Conservation (phyloP, 2,113 vertebrate species). For the Galemys pyrenaicus region DNA sequence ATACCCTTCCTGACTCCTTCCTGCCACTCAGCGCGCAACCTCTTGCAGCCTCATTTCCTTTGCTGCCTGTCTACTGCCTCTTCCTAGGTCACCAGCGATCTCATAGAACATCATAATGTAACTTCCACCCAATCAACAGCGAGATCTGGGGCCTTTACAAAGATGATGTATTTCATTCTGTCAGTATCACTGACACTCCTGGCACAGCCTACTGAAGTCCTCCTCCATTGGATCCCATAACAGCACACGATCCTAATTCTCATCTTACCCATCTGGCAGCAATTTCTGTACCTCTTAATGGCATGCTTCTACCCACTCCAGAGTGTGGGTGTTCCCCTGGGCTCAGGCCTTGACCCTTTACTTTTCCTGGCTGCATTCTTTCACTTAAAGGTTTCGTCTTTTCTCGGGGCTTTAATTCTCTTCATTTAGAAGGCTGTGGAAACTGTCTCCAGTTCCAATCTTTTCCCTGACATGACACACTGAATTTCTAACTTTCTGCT, state of each 20-base stretch:
- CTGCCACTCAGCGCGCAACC: not conserved
- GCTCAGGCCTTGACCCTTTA: not conserved
- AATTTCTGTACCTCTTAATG: not conserved
- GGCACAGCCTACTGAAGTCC: not conserved
- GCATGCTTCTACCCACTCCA: not conserved
- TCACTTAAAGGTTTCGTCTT: not conserved
- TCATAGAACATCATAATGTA: not conserved
- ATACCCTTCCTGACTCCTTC: not conserved
- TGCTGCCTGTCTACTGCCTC: not conserved
- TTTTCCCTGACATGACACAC: not conserved
- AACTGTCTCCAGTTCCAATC: not conserved
- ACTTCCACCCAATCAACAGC: not conserved
- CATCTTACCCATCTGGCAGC: conserved; percentile 58
- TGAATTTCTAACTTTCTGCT: not conserved
- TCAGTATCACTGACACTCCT: not conserved
- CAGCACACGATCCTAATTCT: not conserved
- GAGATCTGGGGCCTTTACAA: not conserved
- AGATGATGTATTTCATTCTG: not conserved
- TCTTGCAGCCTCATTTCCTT: not conserved
- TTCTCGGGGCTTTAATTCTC: conserved; percentile 30
- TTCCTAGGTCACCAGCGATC: not conserved
- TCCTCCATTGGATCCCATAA: conserved; percentile 24
- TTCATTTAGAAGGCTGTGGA: not conserved
- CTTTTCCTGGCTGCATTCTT: conserved; percentile 26
- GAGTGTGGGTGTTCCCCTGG: not conserved